A percentile compares a stretch with the other conserved stretches of the same genome.
These are phyloP conservation scores for Callionymus lyra DNA, from an alignment of 2,113 vertebrate genomes.

Conservation along the genomic window DNA sequence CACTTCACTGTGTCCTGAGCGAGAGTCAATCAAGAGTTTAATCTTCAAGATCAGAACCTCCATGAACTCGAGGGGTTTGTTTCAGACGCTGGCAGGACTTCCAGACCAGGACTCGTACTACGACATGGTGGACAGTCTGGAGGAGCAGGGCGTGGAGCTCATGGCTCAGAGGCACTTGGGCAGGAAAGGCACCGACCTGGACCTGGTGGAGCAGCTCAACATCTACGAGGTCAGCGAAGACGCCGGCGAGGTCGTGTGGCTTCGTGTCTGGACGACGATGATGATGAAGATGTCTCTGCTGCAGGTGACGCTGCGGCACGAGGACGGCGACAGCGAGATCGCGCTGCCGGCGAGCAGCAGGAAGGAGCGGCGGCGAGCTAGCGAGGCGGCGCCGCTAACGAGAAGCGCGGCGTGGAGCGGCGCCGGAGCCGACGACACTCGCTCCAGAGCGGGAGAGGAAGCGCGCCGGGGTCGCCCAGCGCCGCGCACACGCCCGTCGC, in stretches of 20 bases:
- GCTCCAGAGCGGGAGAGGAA: slow-evolving; percentile 71
- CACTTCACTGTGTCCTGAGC: no score
- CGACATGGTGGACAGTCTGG: slow-evolving; percentile 90
- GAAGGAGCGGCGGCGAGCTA: slow-evolving; percentile 81
- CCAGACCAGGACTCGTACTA: slow-evolving; percentile 96
- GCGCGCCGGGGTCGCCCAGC: slow-evolving; percentile 75
- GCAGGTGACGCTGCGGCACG: slow-evolving; percentile 78
- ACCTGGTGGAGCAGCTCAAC: slow-evolving; percentile 91
- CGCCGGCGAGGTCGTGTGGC: no score
- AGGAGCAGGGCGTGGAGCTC: slow-evolving; percentile 84
- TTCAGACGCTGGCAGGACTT: slow-evolving; percentile 81
- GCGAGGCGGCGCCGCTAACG: slow-evolving; percentile 60
- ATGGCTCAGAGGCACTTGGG: slow-evolving; percentile 82
- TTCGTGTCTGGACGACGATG: no score
- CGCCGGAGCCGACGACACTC: slow-evolving; percentile 90
- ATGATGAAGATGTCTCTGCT: neutral
- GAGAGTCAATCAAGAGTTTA: neutral
- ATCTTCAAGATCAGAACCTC: slow-evolving; percentile 6
- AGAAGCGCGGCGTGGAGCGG: slow-evolving; percentile 75
- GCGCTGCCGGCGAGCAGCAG: slow-evolving; percentile 69
- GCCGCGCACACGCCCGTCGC: slow-evolving; percentile 40
- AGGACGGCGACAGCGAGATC: slow-evolving; percentile 79
- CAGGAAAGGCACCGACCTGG: slow-evolving; percentile 90
- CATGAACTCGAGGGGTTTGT: no score
- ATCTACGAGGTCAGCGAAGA: slow-evolving; percentile 91